phyloP scores from a whole-genome alignment of 2,797 vertebrate genomes.

The Zenarchopterus dispar region DNA sequence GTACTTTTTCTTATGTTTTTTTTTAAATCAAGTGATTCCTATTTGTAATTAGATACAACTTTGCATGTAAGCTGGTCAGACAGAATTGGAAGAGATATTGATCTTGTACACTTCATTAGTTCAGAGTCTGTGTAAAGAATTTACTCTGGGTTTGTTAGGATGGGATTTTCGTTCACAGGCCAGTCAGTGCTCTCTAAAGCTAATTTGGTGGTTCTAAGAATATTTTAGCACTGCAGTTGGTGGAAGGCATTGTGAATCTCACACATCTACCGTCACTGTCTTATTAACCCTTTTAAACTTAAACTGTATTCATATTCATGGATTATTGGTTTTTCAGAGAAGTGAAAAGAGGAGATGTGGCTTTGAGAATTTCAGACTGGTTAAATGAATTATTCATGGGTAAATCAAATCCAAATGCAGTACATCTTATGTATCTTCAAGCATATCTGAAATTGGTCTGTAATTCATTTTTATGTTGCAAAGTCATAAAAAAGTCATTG shows the following conservation, averaged over 20 bases:
- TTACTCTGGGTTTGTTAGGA: conserved; percentile 3
- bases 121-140: background rate
- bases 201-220: conserved; percentile 2
- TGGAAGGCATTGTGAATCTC: too few species aligned
- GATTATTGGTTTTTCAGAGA: background rate
- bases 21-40: conserved; percentile 6
- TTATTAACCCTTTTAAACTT: too few species aligned
- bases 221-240: too few species aligned
- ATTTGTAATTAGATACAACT: background rate
- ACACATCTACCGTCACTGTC: too few species aligned
- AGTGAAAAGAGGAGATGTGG: background rate
- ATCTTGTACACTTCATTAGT: background rate
- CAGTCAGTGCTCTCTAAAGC: background rate
- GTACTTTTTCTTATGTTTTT: background rate
- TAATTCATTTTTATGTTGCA: background rate
- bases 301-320: too few species aligned
- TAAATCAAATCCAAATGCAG: too few species aligned
- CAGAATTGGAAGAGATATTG: background rate
- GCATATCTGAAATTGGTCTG: background rate
- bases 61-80: background rate
- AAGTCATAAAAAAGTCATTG: background rate
- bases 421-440: background rate
- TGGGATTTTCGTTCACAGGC: background rate
- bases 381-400: background rate
- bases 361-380: background rate